phyloP scores from a whole-genome alignment of 2,888 invertebrate genomes.

The Hydriomena furcata region DNA sequence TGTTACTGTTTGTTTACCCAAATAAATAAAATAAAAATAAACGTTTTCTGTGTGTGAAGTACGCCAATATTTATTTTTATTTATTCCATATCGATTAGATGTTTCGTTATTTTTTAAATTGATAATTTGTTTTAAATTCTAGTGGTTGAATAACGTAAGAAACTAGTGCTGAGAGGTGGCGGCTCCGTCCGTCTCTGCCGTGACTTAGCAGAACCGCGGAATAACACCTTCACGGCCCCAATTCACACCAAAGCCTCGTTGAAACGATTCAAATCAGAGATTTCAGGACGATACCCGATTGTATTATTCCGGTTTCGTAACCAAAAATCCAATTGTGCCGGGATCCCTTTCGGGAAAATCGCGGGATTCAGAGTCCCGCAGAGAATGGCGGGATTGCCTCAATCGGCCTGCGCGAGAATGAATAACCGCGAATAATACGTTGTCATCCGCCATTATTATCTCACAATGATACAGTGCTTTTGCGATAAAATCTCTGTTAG shows the following conservation, averaged over 20 bases:
- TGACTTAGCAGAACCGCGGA: constrained; percentile 63
- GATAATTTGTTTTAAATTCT: too few species aligned
- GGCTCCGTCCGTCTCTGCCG: constrained; percentile 34
- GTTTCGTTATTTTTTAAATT: too few species aligned
- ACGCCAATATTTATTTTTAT: too few species aligned
- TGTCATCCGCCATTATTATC: constrained; percentile 83
- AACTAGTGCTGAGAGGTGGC: constrained; percentile 1
- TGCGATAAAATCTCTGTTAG: constrained; percentile 78
- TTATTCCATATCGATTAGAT: too few species aligned
- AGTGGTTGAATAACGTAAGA: background rate
- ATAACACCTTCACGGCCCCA: constrained; percentile 68
- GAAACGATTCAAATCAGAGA: constrained; percentile 82
- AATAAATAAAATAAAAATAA: too few species aligned
- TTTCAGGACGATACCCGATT: constrained; percentile 80
- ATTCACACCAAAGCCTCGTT: constrained; percentile 74
- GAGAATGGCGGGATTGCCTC: constrained; percentile 80
- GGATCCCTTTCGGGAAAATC: constrained; percentile 73
- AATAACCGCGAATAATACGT: constrained; percentile 80
- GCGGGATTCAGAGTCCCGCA: constrained; percentile 65
- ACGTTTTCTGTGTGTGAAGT: too few species aligned
- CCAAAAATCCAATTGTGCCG: constrained; percentile 82
- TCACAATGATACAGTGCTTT: constrained; percentile 81
- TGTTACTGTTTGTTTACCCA: too few species aligned
- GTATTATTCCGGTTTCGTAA: constrained; percentile 82
- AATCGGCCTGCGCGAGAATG: constrained; percentile 72